Percentiles rank a stretch among this genome's conserved stretches.
These are phyloP conservation scores for Heteromurus nitidus DNA, from an alignment of 2,888 invertebrate species.

Conservation along the genomic window DNA sequence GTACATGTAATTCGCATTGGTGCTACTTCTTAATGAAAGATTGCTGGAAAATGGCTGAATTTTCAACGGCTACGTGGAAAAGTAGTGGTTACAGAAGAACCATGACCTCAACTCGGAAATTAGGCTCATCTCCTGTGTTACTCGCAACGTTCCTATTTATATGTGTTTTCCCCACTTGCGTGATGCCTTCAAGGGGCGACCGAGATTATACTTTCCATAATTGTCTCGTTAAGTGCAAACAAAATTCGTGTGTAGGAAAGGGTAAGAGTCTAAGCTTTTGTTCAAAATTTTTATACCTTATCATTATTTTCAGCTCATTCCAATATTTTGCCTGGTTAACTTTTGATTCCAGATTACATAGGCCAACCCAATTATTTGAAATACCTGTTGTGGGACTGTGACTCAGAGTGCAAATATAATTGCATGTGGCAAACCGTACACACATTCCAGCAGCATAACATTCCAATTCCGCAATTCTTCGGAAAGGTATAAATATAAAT, in stretches of 20 bases:
- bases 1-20: background rate
- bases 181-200: constrained; percentile 65
- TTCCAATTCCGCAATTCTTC: constrained; percentile 91
- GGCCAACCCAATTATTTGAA: constrained; percentile 74
- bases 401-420: constrained; percentile 89
- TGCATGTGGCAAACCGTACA: constrained; percentile 96
- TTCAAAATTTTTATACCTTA: background rate
- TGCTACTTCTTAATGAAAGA: background rate
- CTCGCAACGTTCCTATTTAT: constrained; percentile 47
- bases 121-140: constrained; percentile 44
- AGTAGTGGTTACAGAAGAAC: background rate
- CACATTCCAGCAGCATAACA: constrained; percentile 82
- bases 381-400: constrained; percentile 85
- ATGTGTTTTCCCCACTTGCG: constrained; percentile 47
- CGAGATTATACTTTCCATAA: constrained; percentile 69
- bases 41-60: background rate
- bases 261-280: constrained; percentile 45
- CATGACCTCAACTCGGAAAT: constrained; percentile 5
- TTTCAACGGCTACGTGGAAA: too few relatives aligned
- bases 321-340: background rate
- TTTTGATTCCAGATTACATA: constrained; percentile 64
- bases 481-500: constrained; percentile 95
- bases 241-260: constrained; percentile 61
- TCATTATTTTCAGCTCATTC: constrained; percentile 2
- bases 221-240: constrained; percentile 65